Percentiles rank a stretch among this genome's conserved stretches.
phyloP scores from a whole-genome alignment of 2,797 vertebrate genomes.

The Coendou prehensilis region DNA sequence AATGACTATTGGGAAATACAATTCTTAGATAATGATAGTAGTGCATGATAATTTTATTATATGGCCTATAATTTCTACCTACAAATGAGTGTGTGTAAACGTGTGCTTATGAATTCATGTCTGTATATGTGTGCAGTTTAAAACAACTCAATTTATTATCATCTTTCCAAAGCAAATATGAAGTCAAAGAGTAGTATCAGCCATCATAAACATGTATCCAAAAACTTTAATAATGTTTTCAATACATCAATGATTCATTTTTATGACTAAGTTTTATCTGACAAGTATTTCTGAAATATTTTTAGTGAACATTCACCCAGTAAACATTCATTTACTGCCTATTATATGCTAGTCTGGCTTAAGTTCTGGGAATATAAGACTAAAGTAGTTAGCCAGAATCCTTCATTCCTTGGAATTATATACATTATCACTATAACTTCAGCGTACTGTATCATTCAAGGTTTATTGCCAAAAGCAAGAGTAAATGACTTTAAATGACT shows the following conservation, averaged over 20 bases:
- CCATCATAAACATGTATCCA: background rate
- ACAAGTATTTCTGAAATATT: background rate
- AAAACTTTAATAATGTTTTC: background rate
- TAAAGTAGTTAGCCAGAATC: background rate
- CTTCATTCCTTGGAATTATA: background rate
- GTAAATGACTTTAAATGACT: conserved; percentile 12
- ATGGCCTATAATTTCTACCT: background rate
- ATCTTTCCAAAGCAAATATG: background rate
- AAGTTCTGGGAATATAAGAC: background rate
- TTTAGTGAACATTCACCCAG: background rate
- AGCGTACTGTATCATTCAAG: background rate
- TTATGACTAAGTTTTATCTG: background rate
- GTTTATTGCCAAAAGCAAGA: background rate
- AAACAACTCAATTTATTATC: background rate
- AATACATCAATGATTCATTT: background rate
- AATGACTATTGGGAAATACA: background rate
- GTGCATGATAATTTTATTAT: background rate
- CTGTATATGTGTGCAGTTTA: background rate
- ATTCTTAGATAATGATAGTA: background rate
- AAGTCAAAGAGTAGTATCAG: background rate
- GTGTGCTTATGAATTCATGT: background rate
- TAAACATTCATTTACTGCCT: background rate
- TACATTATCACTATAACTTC: background rate
- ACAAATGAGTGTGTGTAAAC: background rate
- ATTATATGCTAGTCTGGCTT: background rate